Evolutionary conservation across 2,888 invertebrate species (phyloP).

Genomic region (Drosophila sordidula): DNA sequence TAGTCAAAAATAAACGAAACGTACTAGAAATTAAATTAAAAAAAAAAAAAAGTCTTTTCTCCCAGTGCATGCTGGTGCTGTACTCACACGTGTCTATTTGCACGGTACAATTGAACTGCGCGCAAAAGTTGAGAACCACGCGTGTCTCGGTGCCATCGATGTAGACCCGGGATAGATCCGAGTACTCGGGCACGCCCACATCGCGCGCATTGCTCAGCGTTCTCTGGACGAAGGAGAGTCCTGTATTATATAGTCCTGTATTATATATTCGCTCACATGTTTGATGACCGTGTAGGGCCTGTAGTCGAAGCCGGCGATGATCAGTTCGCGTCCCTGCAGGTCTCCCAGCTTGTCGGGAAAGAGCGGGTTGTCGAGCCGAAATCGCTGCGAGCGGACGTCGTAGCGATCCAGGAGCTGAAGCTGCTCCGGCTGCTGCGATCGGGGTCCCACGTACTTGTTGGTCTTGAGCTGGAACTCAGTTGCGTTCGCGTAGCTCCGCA

Average conservation of each 20-base stretch:
- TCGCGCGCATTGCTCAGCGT: conserved; percentile 53
- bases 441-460: conserved; percentile 81
- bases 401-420: conserved; percentile 71
- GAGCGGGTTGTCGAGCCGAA: conserved; percentile 51
- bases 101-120: conserved; percentile 85
- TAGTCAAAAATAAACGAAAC: too few species aligned
- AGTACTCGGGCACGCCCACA: conserved; percentile 43
- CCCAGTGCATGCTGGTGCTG: not conserved
- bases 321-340: conserved; percentile 77
- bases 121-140: conserved; percentile 83
- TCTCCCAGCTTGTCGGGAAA: conserved; percentile 81
- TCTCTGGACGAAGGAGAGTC: conserved; percentile 11
- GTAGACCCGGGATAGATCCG: conserved; percentile 42
- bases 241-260: not conserved
- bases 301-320: conserved; percentile 81
- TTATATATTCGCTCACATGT: conserved; percentile 64
- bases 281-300: conserved; percentile 81
- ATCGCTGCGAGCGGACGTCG: conserved; percentile 42
- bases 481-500: conserved; percentile 28
- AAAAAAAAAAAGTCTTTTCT: not conserved
- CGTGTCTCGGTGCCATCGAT: conserved; percentile 87
- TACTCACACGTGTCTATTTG: conserved; percentile 81
- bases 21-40: too few species aligned
- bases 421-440: conserved; percentile 57
- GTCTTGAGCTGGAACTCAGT: conserved; percentile 76